Evolutionary conservation across 2,797 vertebrate genomes (phyloP), one percentile per base, ranked within the genome.

Genomic region (Todus mexicanus): DNA sequence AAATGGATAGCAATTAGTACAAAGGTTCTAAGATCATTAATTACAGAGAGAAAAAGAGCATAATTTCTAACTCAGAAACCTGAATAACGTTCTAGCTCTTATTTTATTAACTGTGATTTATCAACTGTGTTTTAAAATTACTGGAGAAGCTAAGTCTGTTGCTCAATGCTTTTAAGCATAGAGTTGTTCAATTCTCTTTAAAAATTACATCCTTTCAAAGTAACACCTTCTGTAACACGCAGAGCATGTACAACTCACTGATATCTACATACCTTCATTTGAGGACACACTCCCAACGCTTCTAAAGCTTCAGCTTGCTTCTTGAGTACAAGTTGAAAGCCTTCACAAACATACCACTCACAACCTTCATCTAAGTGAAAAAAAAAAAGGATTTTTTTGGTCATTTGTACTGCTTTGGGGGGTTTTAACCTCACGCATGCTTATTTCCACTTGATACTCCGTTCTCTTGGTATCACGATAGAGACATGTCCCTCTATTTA

Each of bases 341-440:
- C 99, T 96, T 99, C 99, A 48, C 98, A 99, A 73, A 99, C 42
- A 78, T 97, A 97, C 99, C 99, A 99, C 68, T 97, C 95, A 78
- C 94, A 97, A 15, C 96, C 97, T 57, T 76, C 71, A 73, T 98
- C 99, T 99, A 95, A 66, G 90, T 7, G 73, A 42, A 77, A 38
- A 87, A 18, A 7, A 12, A 2, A 0, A 53, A 51, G 5, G 19
- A 7, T 48, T 53, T 53, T 51, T 6, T 29, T 33, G 18, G 73
- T 78, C 47, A n/a, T 43, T 86, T 57, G 15, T 37, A 70, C 12
- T 59, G 11, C 22, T 80, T 51, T 33, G 31, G 16, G 0, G 19
- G 0, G 0, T 27, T 71, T 91, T 75, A 81, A 72, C 47, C 25
- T 53, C 76, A 63, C 5, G 10, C 40, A 57, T 8, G 42, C 7